Evolutionary conservation across 2,797 vertebrate species (phyloP).

Genomic region (Melanotaenia pygmaea): DNA sequence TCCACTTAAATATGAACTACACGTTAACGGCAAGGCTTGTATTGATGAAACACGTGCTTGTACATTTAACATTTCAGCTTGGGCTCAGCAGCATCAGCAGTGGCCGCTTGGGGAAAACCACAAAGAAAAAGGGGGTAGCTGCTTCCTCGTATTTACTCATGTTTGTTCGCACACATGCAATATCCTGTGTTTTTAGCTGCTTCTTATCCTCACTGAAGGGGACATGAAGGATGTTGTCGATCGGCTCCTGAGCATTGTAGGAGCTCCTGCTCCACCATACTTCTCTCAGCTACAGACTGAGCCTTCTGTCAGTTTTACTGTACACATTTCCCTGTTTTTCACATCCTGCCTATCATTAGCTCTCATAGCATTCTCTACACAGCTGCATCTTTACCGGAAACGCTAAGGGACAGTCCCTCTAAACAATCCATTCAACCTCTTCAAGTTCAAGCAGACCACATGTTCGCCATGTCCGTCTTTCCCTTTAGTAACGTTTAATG

Average conservation of each 20-base stretch:
- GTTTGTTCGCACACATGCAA: conserved; percentile 4
- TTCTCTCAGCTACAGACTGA: conserved; percentile 11
- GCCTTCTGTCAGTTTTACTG: conserved; percentile 1
- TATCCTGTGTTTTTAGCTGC: conserved; percentile 2
- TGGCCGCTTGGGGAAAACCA: conserved; percentile 6
- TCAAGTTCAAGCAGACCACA: conserved; percentile 3
- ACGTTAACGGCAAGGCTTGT: not conserved
- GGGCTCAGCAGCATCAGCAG: not conserved
- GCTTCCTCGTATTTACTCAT: conserved; percentile 32
- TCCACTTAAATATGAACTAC: conserved; percentile 8
- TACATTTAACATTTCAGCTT: not conserved
- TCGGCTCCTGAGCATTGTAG: conserved; percentile 8
- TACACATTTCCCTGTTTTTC: conserved; percentile 26
- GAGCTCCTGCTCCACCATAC: conserved; percentile 15
- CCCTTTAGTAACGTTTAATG: not conserved
- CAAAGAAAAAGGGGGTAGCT: conserved; percentile 22
- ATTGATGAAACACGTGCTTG: conserved; percentile 7
- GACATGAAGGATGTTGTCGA: conserved; percentile 44
- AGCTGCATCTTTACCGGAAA: conserved; percentile 69
- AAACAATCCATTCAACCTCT: conserved; percentile 53
- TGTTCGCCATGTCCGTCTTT: not conserved
- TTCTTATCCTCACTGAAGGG: conserved; percentile 1
- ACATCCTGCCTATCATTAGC: conserved; percentile 67
- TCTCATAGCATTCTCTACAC: conserved; percentile 43
- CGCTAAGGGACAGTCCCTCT: conserved; percentile 38